A percentile compares a stretch with the other conserved stretches of the same genome.
These are phyloP conservation scores for Pandemis cinnamomeana DNA, from an alignment of 2,888 invertebrate genomes.

Conservation along the genomic window DNA sequence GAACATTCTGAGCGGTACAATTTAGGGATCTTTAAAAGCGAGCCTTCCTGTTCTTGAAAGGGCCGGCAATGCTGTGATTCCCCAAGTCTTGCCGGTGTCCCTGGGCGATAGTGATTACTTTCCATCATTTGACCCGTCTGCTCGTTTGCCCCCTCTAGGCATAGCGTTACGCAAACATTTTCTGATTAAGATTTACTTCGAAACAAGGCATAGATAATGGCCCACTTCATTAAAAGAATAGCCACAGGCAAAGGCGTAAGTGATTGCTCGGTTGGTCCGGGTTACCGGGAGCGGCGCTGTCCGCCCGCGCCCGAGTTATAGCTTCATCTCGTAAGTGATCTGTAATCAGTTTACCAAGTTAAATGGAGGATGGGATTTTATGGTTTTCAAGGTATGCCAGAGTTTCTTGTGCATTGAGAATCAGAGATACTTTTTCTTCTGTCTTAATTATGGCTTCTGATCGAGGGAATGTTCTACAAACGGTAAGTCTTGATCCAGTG, in stretches of 20 bases:
- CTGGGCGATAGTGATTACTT: no score
- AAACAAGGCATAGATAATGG: not conserved
- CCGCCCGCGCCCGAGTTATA: not conserved
- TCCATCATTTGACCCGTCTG: no score
- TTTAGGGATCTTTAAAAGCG: no score
- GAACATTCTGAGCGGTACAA: no score
- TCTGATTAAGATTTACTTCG: not conserved
- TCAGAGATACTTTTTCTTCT: not conserved
- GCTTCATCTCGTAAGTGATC: conserved; percentile 3
- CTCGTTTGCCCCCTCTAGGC: no score
- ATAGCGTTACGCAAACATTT: not conserved
- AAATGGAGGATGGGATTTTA: not conserved
- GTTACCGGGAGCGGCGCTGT: not conserved
- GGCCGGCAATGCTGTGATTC: no score
- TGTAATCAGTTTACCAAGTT: not conserved
- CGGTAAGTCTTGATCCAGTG: no score
- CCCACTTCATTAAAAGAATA: not conserved
- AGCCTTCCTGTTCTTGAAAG: no score
- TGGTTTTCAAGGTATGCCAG: not conserved
- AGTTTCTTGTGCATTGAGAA: not conserved
- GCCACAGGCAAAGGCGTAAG: not conserved
- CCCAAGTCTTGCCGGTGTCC: no score
- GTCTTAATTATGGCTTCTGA: no score
- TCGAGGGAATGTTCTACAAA: no score
- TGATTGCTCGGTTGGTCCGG: not conserved